phyloP scores from a whole-genome alignment of 2,113 vertebrate species.

The mouse (Mus musculus) region GRCm39 chr2:117316001-117316500 shows the following conservation, averaged over 20 bases:
- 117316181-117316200: too few relatives aligned
- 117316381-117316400: neutral
- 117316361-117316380: too few relatives aligned
- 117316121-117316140: too few relatives aligned
- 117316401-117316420: neutral
- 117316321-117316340: neutral
- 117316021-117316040: neutral
- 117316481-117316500: too few relatives aligned
- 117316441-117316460: neutral
- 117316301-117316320: too few relatives aligned
- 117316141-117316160: neutral
- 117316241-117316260: too few relatives aligned
- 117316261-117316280: too few relatives aligned
- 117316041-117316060: neutral
- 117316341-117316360: accelerated
- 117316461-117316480: too few relatives aligned
- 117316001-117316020: neutral
- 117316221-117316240: too few relatives aligned
- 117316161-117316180: neutral
- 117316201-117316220: too few relatives aligned
- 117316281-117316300: too few relatives aligned
- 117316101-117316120: neutral
- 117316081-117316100: neutral
- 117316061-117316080: neutral
- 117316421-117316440: neutral